Evolutionary conservation across 1,140 invertebrate species (phyloP).

Genomic region (Pseudachorutes palmiensis): DNA sequence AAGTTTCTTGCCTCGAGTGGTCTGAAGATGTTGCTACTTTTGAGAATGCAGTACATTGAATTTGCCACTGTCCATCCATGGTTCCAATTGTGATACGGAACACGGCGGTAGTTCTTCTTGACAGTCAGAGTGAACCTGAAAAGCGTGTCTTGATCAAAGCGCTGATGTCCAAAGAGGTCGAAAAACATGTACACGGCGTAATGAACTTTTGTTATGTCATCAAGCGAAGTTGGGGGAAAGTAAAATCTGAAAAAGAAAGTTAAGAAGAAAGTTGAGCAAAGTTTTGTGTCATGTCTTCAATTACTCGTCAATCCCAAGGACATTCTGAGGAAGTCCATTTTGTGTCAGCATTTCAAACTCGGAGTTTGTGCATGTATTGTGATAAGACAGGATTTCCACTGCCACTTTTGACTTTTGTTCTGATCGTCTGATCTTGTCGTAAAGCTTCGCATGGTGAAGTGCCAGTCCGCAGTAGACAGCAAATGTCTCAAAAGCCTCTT

Average conservation of each 20-base stretch:
- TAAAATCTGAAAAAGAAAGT: conserved; percentile 51
- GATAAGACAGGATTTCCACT: conserved; percentile 66
- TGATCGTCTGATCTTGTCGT: conserved; percentile 70
- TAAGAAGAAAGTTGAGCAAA: neutral
- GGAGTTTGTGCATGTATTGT: conserved; percentile 64
- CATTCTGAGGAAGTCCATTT: conserved; percentile 41
- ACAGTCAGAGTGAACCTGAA: conserved; percentile 69
- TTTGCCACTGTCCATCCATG: conserved; percentile 79
- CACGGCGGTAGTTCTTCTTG: conserved; percentile 69
- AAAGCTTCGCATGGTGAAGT: conserved; percentile 72
- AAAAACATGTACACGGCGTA: conserved; percentile 69
- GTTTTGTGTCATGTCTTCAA: neutral
- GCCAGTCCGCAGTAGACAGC: conserved; percentile 77
- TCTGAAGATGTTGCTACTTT: conserved; percentile 42
- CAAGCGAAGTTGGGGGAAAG: conserved; percentile 60
- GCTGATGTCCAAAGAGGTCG: conserved; percentile 56
- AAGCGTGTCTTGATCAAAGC: conserved; percentile 55
- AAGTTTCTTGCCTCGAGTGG: conserved; percentile 30
- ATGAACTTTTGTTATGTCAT: conserved; percentile 57
- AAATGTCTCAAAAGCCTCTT: conserved; percentile 73
- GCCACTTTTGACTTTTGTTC: conserved; percentile 77
- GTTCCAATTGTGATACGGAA: conserved; percentile 78
- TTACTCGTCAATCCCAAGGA: conserved; percentile 47
- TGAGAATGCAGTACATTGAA: conserved; percentile 68
- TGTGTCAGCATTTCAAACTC: conserved; percentile 54